These are phyloP conservation scores for Syrmaticus mikado DNA, from an alignment of 2,113 vertebrate genomes.

Conservation along the genomic window DNA sequence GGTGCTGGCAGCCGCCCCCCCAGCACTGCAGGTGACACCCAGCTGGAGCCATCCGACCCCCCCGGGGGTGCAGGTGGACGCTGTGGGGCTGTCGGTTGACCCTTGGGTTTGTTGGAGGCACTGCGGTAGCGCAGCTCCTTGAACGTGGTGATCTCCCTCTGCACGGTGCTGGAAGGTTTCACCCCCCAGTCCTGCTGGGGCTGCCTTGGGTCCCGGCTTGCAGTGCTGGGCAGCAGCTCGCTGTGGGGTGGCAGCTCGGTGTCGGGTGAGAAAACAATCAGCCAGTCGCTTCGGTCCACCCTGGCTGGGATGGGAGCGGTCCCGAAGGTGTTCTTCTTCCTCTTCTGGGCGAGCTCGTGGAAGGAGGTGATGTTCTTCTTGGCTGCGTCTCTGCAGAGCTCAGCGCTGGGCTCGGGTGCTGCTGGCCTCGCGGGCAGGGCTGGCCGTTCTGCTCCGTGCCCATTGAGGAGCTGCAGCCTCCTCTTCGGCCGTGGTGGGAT, in stretches of 20 bases:
- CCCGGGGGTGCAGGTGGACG: rapidly evolving
- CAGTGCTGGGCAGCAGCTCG: slow-evolving; percentile 25
- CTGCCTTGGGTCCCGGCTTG: slow-evolving; percentile 53
- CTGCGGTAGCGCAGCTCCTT: slow-evolving; percentile 89
- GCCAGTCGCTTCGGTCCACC: slow-evolving; percentile 90
- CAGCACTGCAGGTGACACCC: slow-evolving; percentile 42
- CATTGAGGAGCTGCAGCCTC: slow-evolving; percentile 29
- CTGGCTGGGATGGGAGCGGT: slow-evolving; percentile 73
- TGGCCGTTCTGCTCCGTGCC: background rate
- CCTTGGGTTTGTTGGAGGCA: slow-evolving; percentile 71
- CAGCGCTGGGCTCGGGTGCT: rapidly evolving
- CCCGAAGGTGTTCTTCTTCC: slow-evolving; percentile 72
- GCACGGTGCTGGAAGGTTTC: slow-evolving; percentile 1
- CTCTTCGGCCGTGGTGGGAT: slow-evolving; percentile 59
- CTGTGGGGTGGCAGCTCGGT: slow-evolving; percentile 77
- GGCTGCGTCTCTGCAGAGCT: background rate
- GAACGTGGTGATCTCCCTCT: slow-evolving; percentile 90
- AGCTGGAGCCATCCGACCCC: rapidly evolving
- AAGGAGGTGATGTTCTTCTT: slow-evolving; percentile 87
- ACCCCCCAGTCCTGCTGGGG: slow-evolving; percentile 78
- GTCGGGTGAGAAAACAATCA: slow-evolving; percentile 94
- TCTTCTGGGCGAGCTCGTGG: slow-evolving; percentile 89
- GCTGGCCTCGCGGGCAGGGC: background rate
- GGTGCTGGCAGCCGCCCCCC: slow-evolving; percentile 56
- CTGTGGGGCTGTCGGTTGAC: background rate